phyloP scores from a whole-genome alignment of 2,797 vertebrate species.

The Selene dorsalis region DNA sequence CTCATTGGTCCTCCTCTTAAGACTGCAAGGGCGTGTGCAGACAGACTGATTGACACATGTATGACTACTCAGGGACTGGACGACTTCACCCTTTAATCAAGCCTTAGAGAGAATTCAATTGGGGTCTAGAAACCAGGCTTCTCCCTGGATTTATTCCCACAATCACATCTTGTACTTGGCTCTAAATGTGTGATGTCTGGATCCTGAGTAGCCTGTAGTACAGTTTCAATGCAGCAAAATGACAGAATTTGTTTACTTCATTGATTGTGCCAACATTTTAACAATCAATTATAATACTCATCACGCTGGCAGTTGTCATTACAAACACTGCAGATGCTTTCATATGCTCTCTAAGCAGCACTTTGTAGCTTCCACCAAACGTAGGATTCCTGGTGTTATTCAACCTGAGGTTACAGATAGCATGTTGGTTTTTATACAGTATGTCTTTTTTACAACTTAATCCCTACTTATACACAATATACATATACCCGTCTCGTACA shows the following conservation, averaged over 20 bases:
- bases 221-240: background rate
- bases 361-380: no score
- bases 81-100: background rate
- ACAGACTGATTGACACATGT: background rate
- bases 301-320: background rate
- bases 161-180: constrained; percentile 14
- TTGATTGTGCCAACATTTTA: background rate
- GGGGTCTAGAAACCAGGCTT: background rate
- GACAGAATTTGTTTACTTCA: background rate
- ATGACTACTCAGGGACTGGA: background rate
- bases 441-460: background rate
- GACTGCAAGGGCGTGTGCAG: background rate
- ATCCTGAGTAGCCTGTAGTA: background rate
- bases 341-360: no score
- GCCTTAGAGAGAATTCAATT: background rate
- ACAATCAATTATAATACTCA: constrained; percentile 3
- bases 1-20: background rate
- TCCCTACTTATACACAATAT: background rate
- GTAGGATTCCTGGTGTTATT: background rate
- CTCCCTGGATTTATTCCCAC: constrained; percentile 11
- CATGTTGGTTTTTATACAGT: background rate
- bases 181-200: constrained; percentile 1
- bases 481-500: background rate
- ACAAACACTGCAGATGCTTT: background rate
- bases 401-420: no score